These are phyloP conservation scores for Ormyrus labotus DNA, from an alignment of 2,888 invertebrate genomes.

Conservation along the genomic window DNA sequence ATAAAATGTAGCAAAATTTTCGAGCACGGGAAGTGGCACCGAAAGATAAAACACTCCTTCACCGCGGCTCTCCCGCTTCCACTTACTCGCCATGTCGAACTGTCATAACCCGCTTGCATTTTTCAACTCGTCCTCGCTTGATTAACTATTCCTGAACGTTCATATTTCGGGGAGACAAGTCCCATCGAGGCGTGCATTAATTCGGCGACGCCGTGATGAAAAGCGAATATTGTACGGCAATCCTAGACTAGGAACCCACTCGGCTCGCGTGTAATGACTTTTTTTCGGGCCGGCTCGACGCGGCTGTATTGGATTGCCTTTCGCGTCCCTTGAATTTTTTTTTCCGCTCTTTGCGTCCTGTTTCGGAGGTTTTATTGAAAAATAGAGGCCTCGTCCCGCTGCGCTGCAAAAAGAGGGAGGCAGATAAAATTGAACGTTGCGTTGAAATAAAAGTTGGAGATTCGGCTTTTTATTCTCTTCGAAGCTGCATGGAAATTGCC, in stretches of 20 bases:
- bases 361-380: conserved; percentile 52
- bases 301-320: conserved; percentile 16
- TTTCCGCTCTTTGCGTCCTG: not conserved
- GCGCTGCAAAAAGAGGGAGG: not conserved
- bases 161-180: conserved; percentile 59
- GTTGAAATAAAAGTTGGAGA: conserved; percentile 33
- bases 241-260: conserved; percentile 26
- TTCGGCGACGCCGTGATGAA: conserved; percentile 52
- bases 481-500: no score
- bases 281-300: conserved; percentile 15
- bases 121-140: conserved; percentile 12
- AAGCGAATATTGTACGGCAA: conserved; percentile 30
- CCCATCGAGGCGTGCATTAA: conserved; percentile 60
- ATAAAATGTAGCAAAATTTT: not conserved
- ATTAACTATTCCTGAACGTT: conserved; percentile 51
- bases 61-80: not conserved
- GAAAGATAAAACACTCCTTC: not conserved
- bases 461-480: not conserved
- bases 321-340: conserved; percentile 36
- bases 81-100: not conserved
- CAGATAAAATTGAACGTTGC: conserved; percentile 40
- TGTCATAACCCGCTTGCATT: not conserved
- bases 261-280: conserved; percentile 51
- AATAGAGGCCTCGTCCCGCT: conserved; percentile 28
- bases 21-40: not conserved